Base-by-base conservation (phyloP, 37 sponge, comb jelly and placozoan genomes). In the Theonella swinhoei region DNA sequence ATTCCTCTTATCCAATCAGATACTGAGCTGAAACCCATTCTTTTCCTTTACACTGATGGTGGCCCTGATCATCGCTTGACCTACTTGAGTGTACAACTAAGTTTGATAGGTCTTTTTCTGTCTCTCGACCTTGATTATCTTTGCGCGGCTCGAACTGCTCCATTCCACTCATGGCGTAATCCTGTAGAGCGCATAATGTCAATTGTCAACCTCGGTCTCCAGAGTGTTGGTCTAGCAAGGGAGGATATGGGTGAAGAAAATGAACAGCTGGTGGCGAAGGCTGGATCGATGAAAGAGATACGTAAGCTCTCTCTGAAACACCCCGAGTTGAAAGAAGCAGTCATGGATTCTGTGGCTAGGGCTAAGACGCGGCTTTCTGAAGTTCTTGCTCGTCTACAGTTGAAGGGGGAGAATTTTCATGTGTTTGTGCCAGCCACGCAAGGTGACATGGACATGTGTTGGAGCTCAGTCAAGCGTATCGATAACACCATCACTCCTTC, bases 1-100 rank as follows among this genome's bases (percentile, higher is more conserved):
- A 26, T 30, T 9, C 0, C n/a, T 58, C 24, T 89, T 11, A 42
- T 83, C 2, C 25, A 39, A 22, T 1, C 3, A 23, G 35, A 30
- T 8, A 0, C 23, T 0, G n/a, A 32, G 28, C 42, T 2, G 0
- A 76, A 81, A 26, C 40, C 70, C 30, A 64, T 90, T 17, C 62
- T 90, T 8, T 80, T 75, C 59, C 8, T 90, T 63, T 90, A 90
- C 67, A 75, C 75, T 25, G 85, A 90, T 80, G 82, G 90, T 65
- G 90, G 85, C 25, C 83, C 89, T 2, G 89, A 88, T 66, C 82
- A 81, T 36, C 26, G 76, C 22, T 26, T 81, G 17, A 80, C 88
- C 17, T 80, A 62, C 70, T 2, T 79, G 4, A 64, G 69, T 64
- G 82, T 88, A 29, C 80, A 89, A 62, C 39, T 79, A n/a, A 42